Base-by-base conservation (phyloP, 2,113 vertebrate species). In the Orthonyx spaldingii region DNA sequence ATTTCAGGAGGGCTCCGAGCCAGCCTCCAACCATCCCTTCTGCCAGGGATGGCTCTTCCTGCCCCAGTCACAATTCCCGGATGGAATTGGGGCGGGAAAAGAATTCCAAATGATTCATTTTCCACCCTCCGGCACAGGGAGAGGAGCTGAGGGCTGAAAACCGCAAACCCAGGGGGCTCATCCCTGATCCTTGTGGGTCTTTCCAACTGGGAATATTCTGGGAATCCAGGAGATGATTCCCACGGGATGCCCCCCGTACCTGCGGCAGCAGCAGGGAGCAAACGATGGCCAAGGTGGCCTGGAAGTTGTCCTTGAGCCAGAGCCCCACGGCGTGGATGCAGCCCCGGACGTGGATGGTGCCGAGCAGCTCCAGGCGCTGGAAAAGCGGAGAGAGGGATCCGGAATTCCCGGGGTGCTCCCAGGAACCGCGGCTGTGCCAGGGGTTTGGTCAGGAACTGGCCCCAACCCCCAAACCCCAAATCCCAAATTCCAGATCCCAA, bases 291-390 rank as follows among this genome's bases (percentile, higher is more conserved):
- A 98, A 20, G 3, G 98, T 98, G 89, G 98, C 92, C 64, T 98
- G 98, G 6, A 98, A 97, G 97, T 99, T 98, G 98, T 99, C 99
- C 47, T 98, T 98, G 96, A 99, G 98, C 99, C 99, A 99, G 72
- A 99, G 98, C 83, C 98, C 98, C 15, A 99, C 97, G 1, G 99
- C 99, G 8, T 99, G 99, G 96, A 99, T 98, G 90, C 99, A 99
- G 94, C 99, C 99, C 18, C 99, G 98, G 41, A 99, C 99, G 2
- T 99, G 97, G 96, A 99, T 99, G 69, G 95, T 3, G 8, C 96
- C 91, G 3, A 98, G 97, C 86, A 99, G 97, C 85, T 97, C 97
- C 96, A 98, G 97, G 86, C 98, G 98, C 99, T 99, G 97, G 66
- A 11, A 28, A 53, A 77, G 83, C 0, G 1, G n/a, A 57, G 30